phyloP scores from a whole-genome alignment of 2,888 invertebrate genomes.

The Barypeithes pellucidus region DNA sequence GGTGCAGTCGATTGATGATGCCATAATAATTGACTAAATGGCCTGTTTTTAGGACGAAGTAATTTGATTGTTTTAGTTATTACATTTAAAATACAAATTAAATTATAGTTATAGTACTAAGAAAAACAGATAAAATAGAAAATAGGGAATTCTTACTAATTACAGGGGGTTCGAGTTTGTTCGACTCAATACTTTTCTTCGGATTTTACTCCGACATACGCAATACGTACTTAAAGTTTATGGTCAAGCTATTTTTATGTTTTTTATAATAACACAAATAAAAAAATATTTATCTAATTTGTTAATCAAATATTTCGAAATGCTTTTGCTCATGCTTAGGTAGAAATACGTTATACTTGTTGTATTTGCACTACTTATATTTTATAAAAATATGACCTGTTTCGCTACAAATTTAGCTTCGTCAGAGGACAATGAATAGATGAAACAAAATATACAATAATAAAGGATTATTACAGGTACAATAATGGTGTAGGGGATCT shows the following conservation, averaged over 20 bases:
- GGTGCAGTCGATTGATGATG: conserved; percentile 51
- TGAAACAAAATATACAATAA: too few relatives aligned
- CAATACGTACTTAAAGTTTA: neutral
- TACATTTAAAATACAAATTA: neutral
- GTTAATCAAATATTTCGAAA: neutral
- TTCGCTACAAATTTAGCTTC: too few relatives aligned
- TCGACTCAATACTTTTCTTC: too few relatives aligned
- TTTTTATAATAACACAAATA: conserved; percentile 10
- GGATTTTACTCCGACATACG: neutral
- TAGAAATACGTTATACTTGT: too few relatives aligned
- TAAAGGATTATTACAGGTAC: too few relatives aligned
- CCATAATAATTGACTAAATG: conserved; percentile 42
- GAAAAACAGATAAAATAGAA: neutral
- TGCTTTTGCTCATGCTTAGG: neutral
- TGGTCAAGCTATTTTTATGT: conserved; percentile 4
- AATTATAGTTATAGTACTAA: neutral
- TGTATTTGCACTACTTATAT: too few relatives aligned
- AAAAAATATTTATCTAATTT: conserved; percentile 9
- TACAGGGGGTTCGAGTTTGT: too few relatives aligned
- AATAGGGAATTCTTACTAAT: too few relatives aligned
- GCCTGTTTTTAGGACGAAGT: conserved; percentile 10
- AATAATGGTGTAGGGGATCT: too few relatives aligned
- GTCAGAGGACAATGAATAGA: too few relatives aligned
- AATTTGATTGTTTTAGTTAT: neutral
- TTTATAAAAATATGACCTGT: too few relatives aligned